phyloP scores from a whole-genome alignment of 2,113 vertebrate species.

The Himantopus leucocephalus region DNA sequence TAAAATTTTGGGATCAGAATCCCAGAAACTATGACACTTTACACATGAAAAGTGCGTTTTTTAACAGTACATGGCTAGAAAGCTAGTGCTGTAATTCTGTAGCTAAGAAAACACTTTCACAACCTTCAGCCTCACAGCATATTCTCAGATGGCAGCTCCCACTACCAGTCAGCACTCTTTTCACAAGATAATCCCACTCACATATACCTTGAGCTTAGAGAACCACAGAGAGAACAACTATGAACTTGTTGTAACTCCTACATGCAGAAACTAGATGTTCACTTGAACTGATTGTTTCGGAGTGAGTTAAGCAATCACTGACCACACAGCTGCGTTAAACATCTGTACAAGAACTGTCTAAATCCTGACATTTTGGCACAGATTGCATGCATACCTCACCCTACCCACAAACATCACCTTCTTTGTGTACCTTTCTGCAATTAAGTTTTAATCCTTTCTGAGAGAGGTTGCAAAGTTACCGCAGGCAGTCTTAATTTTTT shows the following conservation, averaged over 20 bases:
- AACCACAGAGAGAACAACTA: background rate
- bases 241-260: background rate
- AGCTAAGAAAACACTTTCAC: background rate
- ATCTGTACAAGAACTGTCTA: background rate
- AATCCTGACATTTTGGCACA: background rate
- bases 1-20: background rate
- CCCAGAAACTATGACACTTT: background rate
- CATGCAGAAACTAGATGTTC: background rate
- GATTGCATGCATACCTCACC: background rate
- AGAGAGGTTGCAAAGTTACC: background rate
- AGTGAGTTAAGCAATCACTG: background rate
- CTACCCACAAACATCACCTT: background rate
- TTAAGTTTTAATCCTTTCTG: background rate
- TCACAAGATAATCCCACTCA: background rate
- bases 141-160: background rate
- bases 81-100: background rate
- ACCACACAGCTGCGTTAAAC: background rate
- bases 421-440: background rate
- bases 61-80: background rate
- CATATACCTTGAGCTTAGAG: background rate
- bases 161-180: background rate
- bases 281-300: background rate
- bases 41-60: fast-evolving
- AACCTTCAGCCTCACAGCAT: background rate
- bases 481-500: background rate